Evolutionary conservation across 2,113 vertebrate genomes (phyloP).

Genomic region (Marmota monax): DNA sequence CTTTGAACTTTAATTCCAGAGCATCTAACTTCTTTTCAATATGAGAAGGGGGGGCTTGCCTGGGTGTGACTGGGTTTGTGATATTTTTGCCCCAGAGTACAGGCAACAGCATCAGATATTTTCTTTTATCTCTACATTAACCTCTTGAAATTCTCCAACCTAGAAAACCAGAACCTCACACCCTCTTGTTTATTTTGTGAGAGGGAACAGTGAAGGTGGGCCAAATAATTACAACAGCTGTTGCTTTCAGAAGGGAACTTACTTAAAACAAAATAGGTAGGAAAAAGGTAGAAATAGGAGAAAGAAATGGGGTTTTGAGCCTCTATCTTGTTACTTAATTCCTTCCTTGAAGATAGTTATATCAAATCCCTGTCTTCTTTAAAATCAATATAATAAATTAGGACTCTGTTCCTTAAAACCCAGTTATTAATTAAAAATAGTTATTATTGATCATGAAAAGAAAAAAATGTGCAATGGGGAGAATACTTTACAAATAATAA

Average conservation of each 20-base stretch:
- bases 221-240: background rate
- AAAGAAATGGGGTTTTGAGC: background rate
- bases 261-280: background rate
- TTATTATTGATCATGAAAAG: background rate
- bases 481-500: background rate
- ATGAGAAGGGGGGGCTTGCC: background rate
- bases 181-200: background rate
- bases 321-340: background rate
- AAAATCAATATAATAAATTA: conserved; percentile 2
- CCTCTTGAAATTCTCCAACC: background rate
- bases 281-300: background rate
- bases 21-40: conserved; percentile 7
- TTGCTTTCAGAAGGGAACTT: background rate
- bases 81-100: background rate
- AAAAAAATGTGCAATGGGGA: background rate
- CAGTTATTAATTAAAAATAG: background rate
- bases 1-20: conserved; percentile 27
- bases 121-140: conserved; percentile 14
- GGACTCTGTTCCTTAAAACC: background rate
- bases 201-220: background rate
- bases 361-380: conserved; percentile 5
- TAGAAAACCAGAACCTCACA: background rate
- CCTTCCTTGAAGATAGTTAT: background rate
- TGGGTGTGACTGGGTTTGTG: background rate
- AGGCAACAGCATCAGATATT: background rate